phyloP scores from a whole-genome alignment of 1,140 invertebrate species.

The Hylyphantes graminicola region DNA sequence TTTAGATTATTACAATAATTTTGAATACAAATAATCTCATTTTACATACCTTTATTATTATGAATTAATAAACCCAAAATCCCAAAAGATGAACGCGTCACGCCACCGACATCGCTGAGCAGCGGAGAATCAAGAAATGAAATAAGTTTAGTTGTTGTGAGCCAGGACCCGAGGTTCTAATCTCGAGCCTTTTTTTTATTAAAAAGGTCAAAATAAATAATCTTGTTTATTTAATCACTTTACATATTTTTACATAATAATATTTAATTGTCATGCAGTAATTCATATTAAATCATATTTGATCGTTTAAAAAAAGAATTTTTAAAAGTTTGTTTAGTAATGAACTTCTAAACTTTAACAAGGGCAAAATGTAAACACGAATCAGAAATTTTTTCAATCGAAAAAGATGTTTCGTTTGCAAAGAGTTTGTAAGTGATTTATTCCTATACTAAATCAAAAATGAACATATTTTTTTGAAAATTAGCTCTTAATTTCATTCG shows the following conservation, averaged over 20 bases:
- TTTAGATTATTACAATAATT: too few relatives aligned
- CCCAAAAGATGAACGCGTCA: background rate
- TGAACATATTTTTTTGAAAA: background rate
- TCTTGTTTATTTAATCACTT: background rate
- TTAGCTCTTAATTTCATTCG: background rate
- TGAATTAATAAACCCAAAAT: background rate
- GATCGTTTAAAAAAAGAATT: background rate
- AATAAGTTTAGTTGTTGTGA: constrained; percentile 2
- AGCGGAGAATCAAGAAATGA: background rate
- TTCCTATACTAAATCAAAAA: background rate
- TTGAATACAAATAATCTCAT: too few relatives aligned
- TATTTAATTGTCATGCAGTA: background rate
- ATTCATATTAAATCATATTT: background rate
- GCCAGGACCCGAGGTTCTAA: too few relatives aligned
- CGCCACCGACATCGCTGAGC: background rate
- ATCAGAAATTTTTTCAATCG: background rate
- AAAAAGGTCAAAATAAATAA: too few relatives aligned
- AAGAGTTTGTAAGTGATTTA: constrained; percentile 9
- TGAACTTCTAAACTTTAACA: constrained; percentile 3
- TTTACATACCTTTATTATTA: constrained; percentile 1
- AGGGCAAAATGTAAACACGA: constrained; percentile 13
- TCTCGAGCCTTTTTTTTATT: too few relatives aligned
- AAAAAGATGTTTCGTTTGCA: constrained; percentile 11
- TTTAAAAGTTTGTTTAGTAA: background rate
- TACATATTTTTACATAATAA: background rate